phyloP scores from a whole-genome alignment of 2,888 invertebrate species.

The Zygogramma bicolorata region DNA sequence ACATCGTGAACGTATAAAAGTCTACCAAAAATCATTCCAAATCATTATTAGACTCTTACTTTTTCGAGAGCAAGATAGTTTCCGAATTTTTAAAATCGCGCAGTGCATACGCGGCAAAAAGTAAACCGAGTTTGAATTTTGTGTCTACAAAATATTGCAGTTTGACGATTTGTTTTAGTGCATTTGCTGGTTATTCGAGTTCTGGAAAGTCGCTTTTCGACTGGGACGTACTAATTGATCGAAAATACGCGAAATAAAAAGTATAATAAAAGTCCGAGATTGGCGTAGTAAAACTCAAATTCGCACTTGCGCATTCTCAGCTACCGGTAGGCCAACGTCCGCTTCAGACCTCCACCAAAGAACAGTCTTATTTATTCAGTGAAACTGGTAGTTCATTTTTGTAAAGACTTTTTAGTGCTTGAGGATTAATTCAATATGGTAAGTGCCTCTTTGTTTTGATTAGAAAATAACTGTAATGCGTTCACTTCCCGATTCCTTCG shows the following conservation, averaged over 20 bases:
- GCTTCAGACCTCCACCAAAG: slow-evolving; percentile 61
- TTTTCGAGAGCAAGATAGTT: slow-evolving; percentile 9
- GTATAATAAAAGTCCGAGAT: slow-evolving; percentile 20
- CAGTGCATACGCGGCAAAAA: slow-evolving; percentile 50
- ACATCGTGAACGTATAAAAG: neutral
- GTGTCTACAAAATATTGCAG: neutral
- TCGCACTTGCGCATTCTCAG: slow-evolving; percentile 60
- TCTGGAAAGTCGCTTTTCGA: neutral
- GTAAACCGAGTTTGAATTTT: slow-evolving; percentile 41
- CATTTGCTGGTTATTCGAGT: neutral
- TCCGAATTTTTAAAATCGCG: slow-evolving; percentile 49
- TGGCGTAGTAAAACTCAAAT: slow-evolving; percentile 32
- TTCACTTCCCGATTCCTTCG: neutral
- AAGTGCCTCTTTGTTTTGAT: slow-evolving; percentile 49
- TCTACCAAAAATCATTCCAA: neutral
- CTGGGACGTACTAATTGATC: neutral
- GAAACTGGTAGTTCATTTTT: slow-evolving; percentile 61
- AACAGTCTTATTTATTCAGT: slow-evolving; percentile 62
- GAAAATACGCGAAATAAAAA: slow-evolving; percentile 14
- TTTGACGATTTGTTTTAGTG: neutral
- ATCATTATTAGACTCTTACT: neutral
- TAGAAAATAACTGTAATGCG: neutral
- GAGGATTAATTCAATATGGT: slow-evolving; percentile 64
- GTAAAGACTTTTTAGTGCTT: slow-evolving; percentile 56
- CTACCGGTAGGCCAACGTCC: slow-evolving; percentile 67